Evolutionary conservation across 2,888 invertebrate species (phyloP).

Genomic region (Cremastobaeus sp.): DNA sequence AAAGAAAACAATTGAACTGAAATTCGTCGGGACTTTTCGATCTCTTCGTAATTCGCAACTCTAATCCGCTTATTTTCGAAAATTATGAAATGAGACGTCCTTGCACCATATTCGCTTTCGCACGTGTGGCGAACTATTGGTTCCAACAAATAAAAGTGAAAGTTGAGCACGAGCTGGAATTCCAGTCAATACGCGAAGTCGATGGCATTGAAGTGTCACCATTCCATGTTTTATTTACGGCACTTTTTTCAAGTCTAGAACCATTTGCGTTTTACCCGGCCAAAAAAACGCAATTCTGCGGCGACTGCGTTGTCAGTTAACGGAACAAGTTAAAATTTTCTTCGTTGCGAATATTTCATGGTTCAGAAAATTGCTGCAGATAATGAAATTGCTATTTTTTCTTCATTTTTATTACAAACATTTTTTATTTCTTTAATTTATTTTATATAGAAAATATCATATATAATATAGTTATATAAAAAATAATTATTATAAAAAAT

Average conservation of each 20-base stretch:
- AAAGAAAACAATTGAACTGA: too few species aligned
- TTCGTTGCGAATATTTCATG: too few species aligned
- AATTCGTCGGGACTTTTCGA: too few species aligned
- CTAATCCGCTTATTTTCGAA: too few species aligned
- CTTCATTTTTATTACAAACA: too few species aligned
- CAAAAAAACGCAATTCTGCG: conserved; percentile 31
- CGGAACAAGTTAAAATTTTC: conserved; percentile 37
- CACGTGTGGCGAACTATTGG: conserved; percentile 63
- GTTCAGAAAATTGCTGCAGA: too few species aligned
- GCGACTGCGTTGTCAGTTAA: conserved; percentile 34
- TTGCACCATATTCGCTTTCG: conserved; percentile 64
- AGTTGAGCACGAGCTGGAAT: conserved; percentile 71
- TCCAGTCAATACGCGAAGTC: conserved; percentile 64
- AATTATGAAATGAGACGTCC: conserved; percentile 67
- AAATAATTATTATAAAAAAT: too few species aligned
- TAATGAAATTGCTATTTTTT: too few species aligned
- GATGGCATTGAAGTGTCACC: conserved; percentile 69
- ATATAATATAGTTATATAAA: too few species aligned
- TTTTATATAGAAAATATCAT: too few species aligned
- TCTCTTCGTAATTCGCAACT: too few species aligned
- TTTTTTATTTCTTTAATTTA: too few species aligned
- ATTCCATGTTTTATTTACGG: conserved; percentile 55
- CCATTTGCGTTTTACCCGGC: conserved; percentile 18
- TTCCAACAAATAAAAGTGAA: conserved; percentile 70
- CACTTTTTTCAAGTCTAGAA: conserved; percentile 39